These are phyloP conservation scores for Pica pica DNA, from an alignment of 2,113 vertebrate genomes.

Conservation along the genomic window DNA sequence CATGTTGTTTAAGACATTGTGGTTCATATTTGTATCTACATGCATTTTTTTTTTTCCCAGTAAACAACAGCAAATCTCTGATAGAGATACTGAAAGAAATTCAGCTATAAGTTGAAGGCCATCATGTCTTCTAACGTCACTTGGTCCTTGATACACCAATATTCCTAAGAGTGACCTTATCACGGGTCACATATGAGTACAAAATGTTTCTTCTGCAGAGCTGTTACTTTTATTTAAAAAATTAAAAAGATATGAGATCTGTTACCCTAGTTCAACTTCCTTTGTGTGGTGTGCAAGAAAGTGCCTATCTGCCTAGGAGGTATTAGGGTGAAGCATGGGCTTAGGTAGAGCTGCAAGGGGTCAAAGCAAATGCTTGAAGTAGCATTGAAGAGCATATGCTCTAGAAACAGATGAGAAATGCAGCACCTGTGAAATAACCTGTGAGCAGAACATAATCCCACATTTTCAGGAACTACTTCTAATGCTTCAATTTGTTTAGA, in stretches of 20 bases:
- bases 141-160: accelerated
- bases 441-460: neutral
- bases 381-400: neutral
- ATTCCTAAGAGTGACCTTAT: neutral
- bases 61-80: too few species aligned
- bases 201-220: neutral
- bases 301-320: neutral
- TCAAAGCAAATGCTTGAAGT: neutral
- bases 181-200: neutral
- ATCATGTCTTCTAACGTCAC: neutral
- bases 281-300: neutral
- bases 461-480: neutral
- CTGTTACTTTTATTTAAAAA: neutral
- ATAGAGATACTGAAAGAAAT: neutral
- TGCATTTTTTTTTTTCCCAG: neutral
- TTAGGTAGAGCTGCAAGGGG: neutral
- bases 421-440: neutral
- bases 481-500: neutral
- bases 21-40: neutral
- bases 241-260: accelerated
- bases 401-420: neutral
- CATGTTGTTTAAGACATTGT: neutral
- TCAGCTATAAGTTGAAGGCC: neutral
- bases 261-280: neutral
- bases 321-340: neutral